Percentiles rank a stretch among this genome's conserved stretches.
Conservation (phyloP, 92 coral and sea anemone genomes). For the Pocillopora grandis region DNA sequence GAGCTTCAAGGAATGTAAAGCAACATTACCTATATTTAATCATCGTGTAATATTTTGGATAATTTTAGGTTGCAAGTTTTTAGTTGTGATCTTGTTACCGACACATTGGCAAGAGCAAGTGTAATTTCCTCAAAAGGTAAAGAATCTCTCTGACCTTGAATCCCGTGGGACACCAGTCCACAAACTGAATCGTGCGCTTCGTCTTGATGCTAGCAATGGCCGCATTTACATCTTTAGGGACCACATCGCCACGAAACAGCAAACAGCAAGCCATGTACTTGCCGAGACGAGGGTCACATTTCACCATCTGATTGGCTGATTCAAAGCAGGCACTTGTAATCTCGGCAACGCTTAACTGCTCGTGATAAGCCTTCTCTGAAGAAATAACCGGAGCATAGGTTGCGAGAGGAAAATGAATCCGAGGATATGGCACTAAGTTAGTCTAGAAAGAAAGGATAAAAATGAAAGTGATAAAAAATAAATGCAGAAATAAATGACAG, state of each 20-base stretch:
- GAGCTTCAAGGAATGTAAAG: no score
- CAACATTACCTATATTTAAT: no score
- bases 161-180: slow-evolving; percentile 64
- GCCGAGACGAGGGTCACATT: slow-evolving; percentile 76
- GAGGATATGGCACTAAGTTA: slow-evolving; percentile 92
- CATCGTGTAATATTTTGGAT: no score
- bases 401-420: slow-evolving; percentile 89
- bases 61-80: no score
- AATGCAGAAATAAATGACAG: no score
- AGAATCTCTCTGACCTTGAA: slow-evolving; percentile 27
- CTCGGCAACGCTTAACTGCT: slow-evolving; percentile 80
- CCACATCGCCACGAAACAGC: slow-evolving; percentile 87
- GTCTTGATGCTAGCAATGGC: slow-evolving; percentile 84
- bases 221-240: slow-evolving; percentile 84
- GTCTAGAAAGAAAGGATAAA: slow-evolving; percentile 64
- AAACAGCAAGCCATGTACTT: slow-evolving; percentile 92
- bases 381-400: slow-evolving; percentile 93
- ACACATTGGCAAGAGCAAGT: no score
- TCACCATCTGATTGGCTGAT: slow-evolving; percentile 86
- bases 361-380: slow-evolving; percentile 90
- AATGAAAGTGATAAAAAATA: neutral
- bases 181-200: slow-evolving; percentile 78
- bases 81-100: no score
- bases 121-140: neutral
- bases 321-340: slow-evolving; percentile 85